Conservation (phyloP, 2,797 vertebrate genomes). For the Schizothorax lantsangensis region DNA sequence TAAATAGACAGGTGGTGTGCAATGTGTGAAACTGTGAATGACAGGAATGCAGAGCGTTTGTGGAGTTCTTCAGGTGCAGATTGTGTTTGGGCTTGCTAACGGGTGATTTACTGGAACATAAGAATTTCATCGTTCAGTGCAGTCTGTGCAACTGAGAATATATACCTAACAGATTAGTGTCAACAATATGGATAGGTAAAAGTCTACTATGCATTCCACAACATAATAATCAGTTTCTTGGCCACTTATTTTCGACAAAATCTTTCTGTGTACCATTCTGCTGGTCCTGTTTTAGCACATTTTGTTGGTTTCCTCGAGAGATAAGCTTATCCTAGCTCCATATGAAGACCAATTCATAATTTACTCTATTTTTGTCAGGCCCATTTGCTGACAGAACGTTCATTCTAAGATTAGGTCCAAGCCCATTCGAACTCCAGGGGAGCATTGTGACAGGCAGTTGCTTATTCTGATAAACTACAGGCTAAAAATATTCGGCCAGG, state of each 20-base stretch:
- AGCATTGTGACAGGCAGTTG: constrained; percentile 71
- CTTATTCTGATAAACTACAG: constrained; percentile 62
- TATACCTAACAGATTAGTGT: background rate
- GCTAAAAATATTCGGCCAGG: constrained; percentile 71
- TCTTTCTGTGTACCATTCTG: constrained; percentile 1
- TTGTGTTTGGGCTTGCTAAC: background rate
- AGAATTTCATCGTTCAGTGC: background rate
- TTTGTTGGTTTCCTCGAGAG: constrained; percentile 18
- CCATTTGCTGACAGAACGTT: constrained; percentile 19
- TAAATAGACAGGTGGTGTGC: background rate
- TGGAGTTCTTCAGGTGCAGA: background rate
- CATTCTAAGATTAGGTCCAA: constrained; percentile 59
- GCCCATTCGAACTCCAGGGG: constrained; percentile 66
- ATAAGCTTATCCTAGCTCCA: constrained; percentile 53
- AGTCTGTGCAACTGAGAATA: background rate
- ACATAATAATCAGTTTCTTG: background rate
- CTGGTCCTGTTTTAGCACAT: background rate
- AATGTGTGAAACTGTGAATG: background rate
- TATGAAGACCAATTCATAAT: constrained; percentile 53
- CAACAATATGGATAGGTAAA: background rate
- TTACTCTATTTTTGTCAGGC: constrained; percentile 38
- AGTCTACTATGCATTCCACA: background rate
- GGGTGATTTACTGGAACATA: background rate
- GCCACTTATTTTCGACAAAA: background rate
- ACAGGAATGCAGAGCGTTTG: background rate